Base-by-base conservation (phyloP, 2,113 vertebrate species). In the Trematomus loennbergii region DNA sequence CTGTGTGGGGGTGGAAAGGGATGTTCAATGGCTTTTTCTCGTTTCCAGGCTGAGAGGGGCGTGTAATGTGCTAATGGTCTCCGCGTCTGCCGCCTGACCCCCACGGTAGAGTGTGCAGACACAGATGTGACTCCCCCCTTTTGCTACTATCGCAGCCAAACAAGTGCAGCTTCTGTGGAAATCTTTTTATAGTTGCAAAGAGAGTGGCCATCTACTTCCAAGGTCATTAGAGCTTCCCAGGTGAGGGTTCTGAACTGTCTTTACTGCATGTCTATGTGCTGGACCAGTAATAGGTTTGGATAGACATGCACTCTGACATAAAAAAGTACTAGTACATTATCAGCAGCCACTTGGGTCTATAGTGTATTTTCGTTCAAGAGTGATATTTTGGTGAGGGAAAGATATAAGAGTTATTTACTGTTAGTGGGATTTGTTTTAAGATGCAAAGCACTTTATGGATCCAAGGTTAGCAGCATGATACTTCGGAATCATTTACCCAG, bases 1-100 rank as follows among this genome's bases (percentile, higher is more conserved):
- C 89, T 83, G 84, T 61, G 83, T 78, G 72, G 83, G 74, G 48
- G 82, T 80, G 84, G 80, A 87, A 91, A 86, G 89, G 87, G 79
- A 90, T 83, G 70, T 86, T 89, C 87, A 72, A 86, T 91, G 81
- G 85, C 83, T 80, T 91, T 89, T 91, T 78, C 86, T 86, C 59
- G 64, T 92, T 74, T 92, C 60, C 81, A 84, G 78, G 82, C 81
- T 75, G 73, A 83, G 84, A 91, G 86, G 61, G 71, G 58, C 72
- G 50, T 87, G 88, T 91, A 88, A 91, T 86, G 92, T 91, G 85
- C 92, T 94, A 94, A 95, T 95, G 93, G 93, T 90, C 84, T 91
- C 78, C 43, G 75, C 36, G 60, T 83, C 86, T 85, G 78, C 88
- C 72, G 84, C 61, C 76, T 90, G 86, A 90, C 86, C 90, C 81